These are phyloP conservation scores for Neria commutata DNA, from an alignment of 2,888 invertebrate genomes.

Conservation along the genomic window DNA sequence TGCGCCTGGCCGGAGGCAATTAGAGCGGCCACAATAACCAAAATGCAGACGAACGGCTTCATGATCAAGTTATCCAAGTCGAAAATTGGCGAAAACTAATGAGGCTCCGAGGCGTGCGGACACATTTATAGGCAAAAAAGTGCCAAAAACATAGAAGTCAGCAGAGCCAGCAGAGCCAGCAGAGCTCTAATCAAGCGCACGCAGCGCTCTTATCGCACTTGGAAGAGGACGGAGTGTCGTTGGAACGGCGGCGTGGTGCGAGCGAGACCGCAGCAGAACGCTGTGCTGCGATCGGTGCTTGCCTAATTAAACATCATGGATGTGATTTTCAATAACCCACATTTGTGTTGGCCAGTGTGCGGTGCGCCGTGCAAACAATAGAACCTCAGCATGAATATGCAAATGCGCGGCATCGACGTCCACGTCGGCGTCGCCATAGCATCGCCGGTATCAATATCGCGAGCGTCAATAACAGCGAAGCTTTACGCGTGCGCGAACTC, in stretches of 20 bases:
- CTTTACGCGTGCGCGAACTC: neutral
- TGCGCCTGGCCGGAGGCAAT: conserved; percentile 41
- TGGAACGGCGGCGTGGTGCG: neutral
- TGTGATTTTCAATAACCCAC: conserved; percentile 1
- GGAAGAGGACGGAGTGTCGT: neutral
- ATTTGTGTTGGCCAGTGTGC: neutral
- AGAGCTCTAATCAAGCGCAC: too few relatives aligned
- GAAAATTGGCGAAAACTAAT: conserved; percentile 48
- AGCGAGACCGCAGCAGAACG: neutral
- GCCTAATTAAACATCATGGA: neutral
- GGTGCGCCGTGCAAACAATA: neutral
- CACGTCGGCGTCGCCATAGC: too few relatives aligned
- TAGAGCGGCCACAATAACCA: conserved; percentile 45
- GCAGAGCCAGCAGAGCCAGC: conserved; percentile 11
- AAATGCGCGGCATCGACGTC: neutral
- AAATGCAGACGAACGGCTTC: conserved; percentile 46
- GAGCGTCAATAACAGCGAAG: too few relatives aligned
- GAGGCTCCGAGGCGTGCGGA: conserved; percentile 25
- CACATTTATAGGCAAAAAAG: conserved; percentile 44
- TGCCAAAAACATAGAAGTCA: conserved; percentile 1
- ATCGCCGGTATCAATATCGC: too few relatives aligned
- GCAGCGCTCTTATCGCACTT: too few relatives aligned
- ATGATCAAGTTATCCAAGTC: conserved; percentile 40
- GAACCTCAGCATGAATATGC: neutral
- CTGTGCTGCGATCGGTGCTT: neutral